Evolutionary conservation across 92 coral and sea anemone genomes (phyloP).

Genomic region (Umimayanthus chanpuru): DNA sequence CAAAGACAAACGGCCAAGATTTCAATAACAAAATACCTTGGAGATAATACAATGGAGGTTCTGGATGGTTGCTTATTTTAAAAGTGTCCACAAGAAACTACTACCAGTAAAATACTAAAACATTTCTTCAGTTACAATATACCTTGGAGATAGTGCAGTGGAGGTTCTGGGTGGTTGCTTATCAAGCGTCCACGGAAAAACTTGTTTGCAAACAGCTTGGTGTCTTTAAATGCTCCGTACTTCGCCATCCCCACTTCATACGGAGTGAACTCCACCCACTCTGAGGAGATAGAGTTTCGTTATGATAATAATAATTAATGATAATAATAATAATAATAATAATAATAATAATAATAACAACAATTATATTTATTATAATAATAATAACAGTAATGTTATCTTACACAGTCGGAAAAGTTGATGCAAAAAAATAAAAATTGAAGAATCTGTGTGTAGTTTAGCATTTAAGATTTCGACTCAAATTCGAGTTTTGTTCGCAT

Average conservation of each 20-base stretch:
- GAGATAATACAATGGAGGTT: slow-evolving; percentile 62
- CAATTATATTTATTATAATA: too few relatives aligned
- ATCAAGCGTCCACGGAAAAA: slow-evolving; percentile 59
- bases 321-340: too few relatives aligned
- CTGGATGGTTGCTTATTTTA: slow-evolving; percentile 39
- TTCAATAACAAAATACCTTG: slow-evolving; percentile 38
- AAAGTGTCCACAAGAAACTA: background rate
- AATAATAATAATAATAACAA: too few relatives aligned
- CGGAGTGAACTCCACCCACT: slow-evolving; percentile 72
- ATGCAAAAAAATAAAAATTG: too few relatives aligned
- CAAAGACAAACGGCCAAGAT: background rate
- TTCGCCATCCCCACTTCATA: slow-evolving; percentile 62
- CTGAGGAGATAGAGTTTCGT: slow-evolving; percentile 21
- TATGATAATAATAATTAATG: too few relatives aligned
- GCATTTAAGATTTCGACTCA: too few relatives aligned
- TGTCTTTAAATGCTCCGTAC: slow-evolving; percentile 57
- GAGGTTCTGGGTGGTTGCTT: slow-evolving; percentile 44
- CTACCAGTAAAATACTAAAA: too few relatives aligned
- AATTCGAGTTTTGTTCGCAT: too few relatives aligned
- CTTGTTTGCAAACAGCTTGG: slow-evolving; percentile 58
- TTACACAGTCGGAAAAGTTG: too few relatives aligned
- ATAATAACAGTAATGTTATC: too few relatives aligned
- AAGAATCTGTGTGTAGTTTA: too few relatives aligned
- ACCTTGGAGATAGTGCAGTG: slow-evolving; percentile 73
- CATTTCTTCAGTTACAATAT: background rate